These are phyloP conservation scores for Aporrectodea caliginosa DNA, from an alignment of 1,140 invertebrate species.

Conservation along the genomic window DNA sequence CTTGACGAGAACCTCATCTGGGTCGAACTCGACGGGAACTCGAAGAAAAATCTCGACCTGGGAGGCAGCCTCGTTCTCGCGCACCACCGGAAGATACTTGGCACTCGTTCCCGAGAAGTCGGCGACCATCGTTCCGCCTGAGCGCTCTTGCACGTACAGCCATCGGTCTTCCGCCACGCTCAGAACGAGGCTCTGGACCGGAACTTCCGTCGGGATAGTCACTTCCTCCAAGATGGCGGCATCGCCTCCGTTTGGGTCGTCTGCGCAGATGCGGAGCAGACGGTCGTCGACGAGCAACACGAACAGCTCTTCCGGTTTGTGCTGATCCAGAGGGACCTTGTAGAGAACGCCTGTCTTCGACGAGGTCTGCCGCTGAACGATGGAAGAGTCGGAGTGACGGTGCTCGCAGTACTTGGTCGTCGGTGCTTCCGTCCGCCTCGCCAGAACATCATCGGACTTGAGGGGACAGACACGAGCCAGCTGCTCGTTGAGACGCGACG, in stretches of 20 bases:
- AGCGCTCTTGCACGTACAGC: not conserved
- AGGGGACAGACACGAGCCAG: not conserved
- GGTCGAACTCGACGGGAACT: not conserved
- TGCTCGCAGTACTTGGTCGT: not conserved
- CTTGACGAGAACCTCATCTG: not conserved
- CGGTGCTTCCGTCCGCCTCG: not conserved
- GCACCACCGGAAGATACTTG: not conserved
- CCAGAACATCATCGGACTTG: not conserved
- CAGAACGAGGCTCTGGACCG: constrained; percentile 1
- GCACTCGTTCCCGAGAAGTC: not conserved
- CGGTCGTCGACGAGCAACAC: not conserved
- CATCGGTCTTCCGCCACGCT: not conserved
- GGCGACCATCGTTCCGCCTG: not conserved
- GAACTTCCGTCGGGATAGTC: not conserved
- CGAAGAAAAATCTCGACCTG: not conserved
- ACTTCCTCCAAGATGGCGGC: not conserved
- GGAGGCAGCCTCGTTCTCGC: not conserved
- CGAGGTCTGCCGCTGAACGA: not conserved
- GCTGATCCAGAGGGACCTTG: not conserved
- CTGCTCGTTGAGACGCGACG: not conserved
- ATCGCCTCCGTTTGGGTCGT: not conserved
- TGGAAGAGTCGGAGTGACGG: not conserved
- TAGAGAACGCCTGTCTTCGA: not conserved
- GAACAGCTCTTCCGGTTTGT: not conserved
- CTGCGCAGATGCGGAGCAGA: not conserved